Evolutionary conservation across 2,888 invertebrate species (phyloP).

Genomic region (Pheosia tremula): DNA sequence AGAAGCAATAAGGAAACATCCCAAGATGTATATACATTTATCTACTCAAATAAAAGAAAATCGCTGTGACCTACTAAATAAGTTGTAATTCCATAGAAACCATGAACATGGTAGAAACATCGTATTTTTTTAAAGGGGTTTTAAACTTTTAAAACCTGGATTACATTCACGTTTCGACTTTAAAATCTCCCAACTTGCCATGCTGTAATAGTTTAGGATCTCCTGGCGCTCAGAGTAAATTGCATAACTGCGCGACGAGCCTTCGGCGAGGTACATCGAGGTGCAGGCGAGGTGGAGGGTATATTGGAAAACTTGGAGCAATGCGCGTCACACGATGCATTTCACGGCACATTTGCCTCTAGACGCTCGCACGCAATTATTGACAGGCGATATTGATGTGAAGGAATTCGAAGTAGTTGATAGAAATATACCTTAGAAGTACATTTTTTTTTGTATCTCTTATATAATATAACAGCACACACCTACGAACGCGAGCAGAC

Average conservation of each 20-base stretch:
- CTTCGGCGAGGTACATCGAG: neutral
- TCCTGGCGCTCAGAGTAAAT: neutral
- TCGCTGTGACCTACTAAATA: neutral
- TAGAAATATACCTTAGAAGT: neutral
- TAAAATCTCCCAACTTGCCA: neutral
- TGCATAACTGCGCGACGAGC: neutral
- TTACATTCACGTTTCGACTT: neutral
- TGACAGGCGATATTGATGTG: neutral
- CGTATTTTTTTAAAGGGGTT: too few relatives aligned
- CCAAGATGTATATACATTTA: too few relatives aligned
- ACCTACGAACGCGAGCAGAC: too few relatives aligned
- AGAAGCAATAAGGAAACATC: too few relatives aligned
- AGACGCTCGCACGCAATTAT: neutral
- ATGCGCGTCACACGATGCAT: neutral
- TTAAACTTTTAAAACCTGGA: too few relatives aligned
- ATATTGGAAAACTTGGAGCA: neutral
- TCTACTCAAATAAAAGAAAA: too few relatives aligned
- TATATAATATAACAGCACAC: too few relatives aligned
- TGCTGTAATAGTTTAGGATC: constrained; percentile 1
- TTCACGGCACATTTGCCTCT: neutral
- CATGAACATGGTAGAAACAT: too few relatives aligned
- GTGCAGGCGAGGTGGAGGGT: too few relatives aligned
- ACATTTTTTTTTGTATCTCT: too few relatives aligned
- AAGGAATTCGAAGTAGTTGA: neutral
- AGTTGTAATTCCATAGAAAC: neutral